These are phyloP conservation scores for Corydoras sp. DNA, from an alignment of 2,113 vertebrate species.

Conservation along the genomic window DNA sequence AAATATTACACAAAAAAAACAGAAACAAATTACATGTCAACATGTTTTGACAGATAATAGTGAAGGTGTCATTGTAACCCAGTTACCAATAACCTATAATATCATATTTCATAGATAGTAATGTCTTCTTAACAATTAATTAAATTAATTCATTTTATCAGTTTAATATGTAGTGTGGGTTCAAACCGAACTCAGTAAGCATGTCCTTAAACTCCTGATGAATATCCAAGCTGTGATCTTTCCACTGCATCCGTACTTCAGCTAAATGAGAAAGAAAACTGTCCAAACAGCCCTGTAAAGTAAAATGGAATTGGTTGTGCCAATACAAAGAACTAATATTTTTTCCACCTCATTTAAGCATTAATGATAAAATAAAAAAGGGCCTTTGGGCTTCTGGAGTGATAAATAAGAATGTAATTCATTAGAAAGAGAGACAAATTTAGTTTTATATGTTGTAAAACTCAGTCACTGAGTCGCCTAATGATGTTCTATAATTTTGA, in stretches of 20 bases:
- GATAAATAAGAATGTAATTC: constrained; percentile 13
- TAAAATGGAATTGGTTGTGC: constrained; percentile 5
- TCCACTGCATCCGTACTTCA: constrained; percentile 49
- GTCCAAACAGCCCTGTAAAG: constrained; percentile 62
- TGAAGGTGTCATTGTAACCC: no score
- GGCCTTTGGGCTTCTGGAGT: not conserved
- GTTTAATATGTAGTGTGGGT: constrained; percentile 47
- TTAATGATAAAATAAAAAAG: constrained; percentile 1
- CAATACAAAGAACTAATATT: not conserved
- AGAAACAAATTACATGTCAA: no score
- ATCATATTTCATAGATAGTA: not conserved
- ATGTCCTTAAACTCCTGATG: constrained; percentile 54
- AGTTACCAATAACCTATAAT: not conserved
- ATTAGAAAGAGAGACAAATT: no score
- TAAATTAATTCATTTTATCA: not conserved
- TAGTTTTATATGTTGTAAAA: no score
- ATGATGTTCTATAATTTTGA: no score
- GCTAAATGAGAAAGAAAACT: constrained; percentile 56
- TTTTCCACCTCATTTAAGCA: constrained; percentile 3
- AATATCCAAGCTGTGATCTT: constrained; percentile 38
- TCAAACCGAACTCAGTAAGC: constrained; percentile 66
- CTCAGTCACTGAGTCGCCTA: no score
- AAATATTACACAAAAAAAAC: no score
- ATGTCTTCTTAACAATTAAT: not conserved
- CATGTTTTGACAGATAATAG: no score